Base-by-base conservation (phyloP, 2,797 vertebrate genomes). In the Hapalemur alaotrensis region DNA sequence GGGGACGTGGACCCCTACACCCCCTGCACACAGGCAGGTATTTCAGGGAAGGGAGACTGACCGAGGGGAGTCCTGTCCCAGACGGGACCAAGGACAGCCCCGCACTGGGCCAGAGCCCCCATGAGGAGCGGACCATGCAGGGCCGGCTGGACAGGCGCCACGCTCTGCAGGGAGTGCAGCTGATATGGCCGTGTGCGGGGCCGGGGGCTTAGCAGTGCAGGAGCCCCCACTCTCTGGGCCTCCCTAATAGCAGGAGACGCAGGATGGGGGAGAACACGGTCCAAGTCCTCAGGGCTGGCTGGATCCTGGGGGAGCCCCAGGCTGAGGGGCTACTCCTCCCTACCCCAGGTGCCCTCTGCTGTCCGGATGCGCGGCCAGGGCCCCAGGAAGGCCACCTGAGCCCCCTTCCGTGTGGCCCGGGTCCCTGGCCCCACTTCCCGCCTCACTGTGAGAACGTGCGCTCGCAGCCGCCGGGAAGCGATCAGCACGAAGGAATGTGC, bases 401-500 rank as follows among this genome's bases (percentile, higher is more conserved):
- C 23, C 3, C 43, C 11, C 10, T 87, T 82, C 50, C 7, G 14
- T 59, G 52, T 35, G 30, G 23, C 48, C 67, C 48, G 22, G 12
- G 63, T 12, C 65, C 69, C 92, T 63, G 65, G 89, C 82, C 87
- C 30, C 4, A 4, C 32, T 61, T 89, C 80, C 72, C 17, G 1
- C 87, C 92, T 73, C 50, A 0, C 93, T 88, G 65, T 97, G 98
- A 89, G 97, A 98, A 97, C 81, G 94, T 93, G 96, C 67, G 46
- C 93, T 95, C 79, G 25, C 83, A 94, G 72, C 79, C 96, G 70
- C 94, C 14, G 70, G 92, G 76, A 97, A 96, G 97, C 95, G 96
- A 97, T 98, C 98, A 98, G 76, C 2, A 82, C 28, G 91, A 97
- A 98, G 98, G 98, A 98, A 98, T 98, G 98, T 96, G 95, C 92